Conservation (phyloP, 2,113 vertebrate species). For the Benitochromis conjunctus region DNA sequence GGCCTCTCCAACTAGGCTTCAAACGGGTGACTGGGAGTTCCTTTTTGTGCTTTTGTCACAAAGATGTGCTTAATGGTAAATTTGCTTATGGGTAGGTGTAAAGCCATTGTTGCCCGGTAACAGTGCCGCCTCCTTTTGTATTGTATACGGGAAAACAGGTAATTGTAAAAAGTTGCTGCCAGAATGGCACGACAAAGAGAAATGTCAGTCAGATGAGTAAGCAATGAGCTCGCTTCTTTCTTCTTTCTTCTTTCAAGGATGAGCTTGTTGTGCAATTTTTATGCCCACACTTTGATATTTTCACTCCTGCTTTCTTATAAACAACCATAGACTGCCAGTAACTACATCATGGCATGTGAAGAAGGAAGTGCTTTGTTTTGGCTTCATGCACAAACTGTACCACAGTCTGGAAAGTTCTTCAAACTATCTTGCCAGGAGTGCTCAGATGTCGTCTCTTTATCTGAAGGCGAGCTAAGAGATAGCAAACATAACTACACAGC, state of each 20-base stretch:
- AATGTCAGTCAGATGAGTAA: neutral
- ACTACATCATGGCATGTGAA: neutral
- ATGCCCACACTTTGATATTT: neutral
- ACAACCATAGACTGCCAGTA: neutral
- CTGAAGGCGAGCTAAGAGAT: neutral
- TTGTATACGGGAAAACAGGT: neutral
- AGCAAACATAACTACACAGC: neutral
- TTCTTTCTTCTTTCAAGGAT: neutral
- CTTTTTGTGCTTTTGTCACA: neutral
- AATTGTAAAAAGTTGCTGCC: neutral
- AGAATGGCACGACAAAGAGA: neutral
- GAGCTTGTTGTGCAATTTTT: neutral
- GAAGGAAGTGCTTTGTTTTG: neutral
- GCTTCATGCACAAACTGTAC: neutral
- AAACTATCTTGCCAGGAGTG: neutral
- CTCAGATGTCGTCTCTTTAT: neutral
- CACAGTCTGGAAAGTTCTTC: neutral
- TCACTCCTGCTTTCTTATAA: neutral
- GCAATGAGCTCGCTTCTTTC: neutral
- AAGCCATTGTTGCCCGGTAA: neutral
- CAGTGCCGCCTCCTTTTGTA: neutral
- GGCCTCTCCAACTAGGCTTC: neutral
- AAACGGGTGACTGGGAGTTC: neutral
- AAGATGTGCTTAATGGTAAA: neutral
- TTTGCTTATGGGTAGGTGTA: neutral